Percentiles rank a stretch among this genome's conserved stretches.
Conservation (phyloP, 2,888 invertebrate genomes). For the Clitarchus hookeri region DNA sequence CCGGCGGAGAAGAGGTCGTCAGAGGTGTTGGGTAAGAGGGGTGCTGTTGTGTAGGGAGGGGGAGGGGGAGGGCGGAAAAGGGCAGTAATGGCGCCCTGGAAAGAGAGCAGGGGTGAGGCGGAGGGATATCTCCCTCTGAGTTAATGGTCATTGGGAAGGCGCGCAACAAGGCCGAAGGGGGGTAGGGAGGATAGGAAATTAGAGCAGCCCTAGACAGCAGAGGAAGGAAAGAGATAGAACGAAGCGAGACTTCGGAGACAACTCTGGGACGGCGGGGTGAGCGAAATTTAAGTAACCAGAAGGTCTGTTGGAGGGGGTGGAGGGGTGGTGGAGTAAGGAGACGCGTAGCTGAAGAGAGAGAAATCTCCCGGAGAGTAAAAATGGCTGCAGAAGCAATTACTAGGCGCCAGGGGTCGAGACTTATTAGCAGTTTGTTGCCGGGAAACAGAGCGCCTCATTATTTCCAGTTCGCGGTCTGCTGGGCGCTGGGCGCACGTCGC, state of each 20-base stretch:
- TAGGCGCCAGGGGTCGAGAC: not conserved
- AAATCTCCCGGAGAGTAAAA: too few relatives aligned
- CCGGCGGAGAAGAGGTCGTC: not conserved
- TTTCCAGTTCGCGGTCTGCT: not conserved
- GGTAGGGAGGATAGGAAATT: not conserved
- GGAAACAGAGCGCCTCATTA: constrained; percentile 14
- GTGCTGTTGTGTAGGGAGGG: not conserved
- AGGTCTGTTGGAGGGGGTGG: not conserved
- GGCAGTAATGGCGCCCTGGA: too few relatives aligned
- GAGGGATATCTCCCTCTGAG: not conserved
- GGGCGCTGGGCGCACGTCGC: not conserved
- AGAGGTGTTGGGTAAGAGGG: not conserved
- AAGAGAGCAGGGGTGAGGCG: not conserved
- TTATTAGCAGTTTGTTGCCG: constrained; percentile 10
- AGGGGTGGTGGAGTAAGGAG: not conserved
- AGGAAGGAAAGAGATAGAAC: not conserved
- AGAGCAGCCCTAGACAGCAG: not conserved
- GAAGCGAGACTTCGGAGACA: not conserved
- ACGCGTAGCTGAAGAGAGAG: too few relatives aligned
- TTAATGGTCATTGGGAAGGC: constrained; percentile 14
- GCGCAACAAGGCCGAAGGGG: not conserved
- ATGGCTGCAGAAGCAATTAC: constrained; percentile 7
- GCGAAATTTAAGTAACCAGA: constrained; percentile 5
- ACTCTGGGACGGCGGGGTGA: not conserved
- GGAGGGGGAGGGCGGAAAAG: too few relatives aligned